Evolutionary conservation across 2,888 invertebrate species (phyloP), one percentile per base, ranked within the genome.

Genomic region (Orgyia antiqua): DNA sequence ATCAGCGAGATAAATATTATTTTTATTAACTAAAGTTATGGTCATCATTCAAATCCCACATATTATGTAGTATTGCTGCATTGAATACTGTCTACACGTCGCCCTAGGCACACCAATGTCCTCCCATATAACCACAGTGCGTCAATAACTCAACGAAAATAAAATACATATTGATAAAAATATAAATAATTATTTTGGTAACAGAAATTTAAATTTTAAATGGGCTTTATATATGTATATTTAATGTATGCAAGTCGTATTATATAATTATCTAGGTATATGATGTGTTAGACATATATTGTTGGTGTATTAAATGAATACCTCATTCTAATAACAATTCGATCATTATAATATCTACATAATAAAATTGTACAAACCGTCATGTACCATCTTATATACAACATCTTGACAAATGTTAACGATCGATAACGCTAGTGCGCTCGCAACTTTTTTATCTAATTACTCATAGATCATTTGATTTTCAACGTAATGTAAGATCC

Each of bases 211-310:
- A 61, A 65, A 59, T 53, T 68, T 58, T 60, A 51, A 45, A 68
- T 67, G 66, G 67, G 69, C 74, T 75, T 73, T 70, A 56, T 61
- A 57, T 65, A 64, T 63, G 51, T 60, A 61, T 69, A 63, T 67
- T 62, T n/a, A 10, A 23, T 63, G 48, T 68, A 67, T 47, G 64
- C 58, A 58, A 61, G 59, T 60, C 46, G 53, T 65, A 27, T 59
- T 15, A 15, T 15, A 15, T 15, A 49, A 51, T 42, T 53, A 54
- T 20, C 7, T 20, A 49, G 51, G 40, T 53, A 54, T 58, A 45
- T 58, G 45, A 53, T 43, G 49, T 67, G 38, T 44, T 46, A 51
- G 42, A 30, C 40, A 48, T 41, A 51, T 61, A 63, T 58, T 66
- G 56, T 76, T 56, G 62, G 57, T 73, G 68, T 76, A 67, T 68